Evolutionary conservation across 2,797 vertebrate genomes (phyloP), one percentile per base, ranked within the genome.

Genomic region (Mus caroli): DNA sequence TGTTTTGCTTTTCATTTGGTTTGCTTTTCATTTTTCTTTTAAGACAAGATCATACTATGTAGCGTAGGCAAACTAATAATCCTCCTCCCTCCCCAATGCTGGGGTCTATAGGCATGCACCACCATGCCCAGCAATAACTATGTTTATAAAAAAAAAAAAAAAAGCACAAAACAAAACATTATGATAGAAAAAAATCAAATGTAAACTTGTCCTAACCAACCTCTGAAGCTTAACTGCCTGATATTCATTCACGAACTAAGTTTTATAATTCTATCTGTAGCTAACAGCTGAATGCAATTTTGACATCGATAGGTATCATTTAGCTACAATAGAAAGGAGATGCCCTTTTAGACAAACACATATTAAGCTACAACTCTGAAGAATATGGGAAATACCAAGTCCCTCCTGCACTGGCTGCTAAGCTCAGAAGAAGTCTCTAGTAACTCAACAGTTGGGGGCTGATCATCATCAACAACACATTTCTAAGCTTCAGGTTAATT

Each of bases 401-500:
- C 85, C 77, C 69, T 93, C 79, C 46, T 54, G 87, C 52, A 94
- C 0, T 0, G 88, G 75, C 69, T 88, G n/a, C 88, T 95, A 91
- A 90, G 19, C 20, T 91, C 96, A 91, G 52, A 62, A 79, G 83
- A 43, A 37, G 76, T 91, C 92, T 96, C 88, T 93, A 95, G 9
- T 71, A 93, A 92, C 90, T 94, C 67, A 90, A 84, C 97, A 94
- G 17, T 78, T 94, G 92, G 94, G 91, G 82, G 95, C 92, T 82
- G 92, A 92, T 91, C 37, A 87, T 90, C 83, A 90, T 50, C 52
- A 93, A 37, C 90, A 95, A 87, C 26, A 89, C 75, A 83, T 82
- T 69, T 95, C 85, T 95, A 73, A 90, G 40, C 62, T 96, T 83
- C 85, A 90, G 76, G 28, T 96, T 96, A 92, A 94, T 96, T 92